Conservation (phyloP, 2,797 vertebrate species). For the Typhlichthys subterraneus region DNA sequence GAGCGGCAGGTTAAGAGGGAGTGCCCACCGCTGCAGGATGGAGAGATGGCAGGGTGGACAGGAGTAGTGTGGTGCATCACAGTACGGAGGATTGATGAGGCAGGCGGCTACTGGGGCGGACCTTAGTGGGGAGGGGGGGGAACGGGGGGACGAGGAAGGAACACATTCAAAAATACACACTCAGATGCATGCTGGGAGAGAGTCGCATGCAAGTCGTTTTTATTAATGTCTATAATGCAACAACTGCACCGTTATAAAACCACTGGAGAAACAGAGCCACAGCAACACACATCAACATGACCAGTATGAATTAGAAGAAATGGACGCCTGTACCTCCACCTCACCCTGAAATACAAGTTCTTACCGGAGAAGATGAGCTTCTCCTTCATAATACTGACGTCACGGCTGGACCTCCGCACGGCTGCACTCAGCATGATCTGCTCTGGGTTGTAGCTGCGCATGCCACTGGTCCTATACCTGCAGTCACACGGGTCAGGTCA, state of each 20-base stretch:
- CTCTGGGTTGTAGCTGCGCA: constrained; percentile 94
- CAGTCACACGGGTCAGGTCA: constrained; percentile 14
- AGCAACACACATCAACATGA: constrained; percentile 11
- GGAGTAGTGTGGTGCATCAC: constrained; percentile 47
- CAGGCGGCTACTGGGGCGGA: constrained; percentile 73
- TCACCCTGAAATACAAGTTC: background rate
- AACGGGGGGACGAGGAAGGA: constrained; percentile 39
- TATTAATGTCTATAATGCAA: too few relatives aligned
- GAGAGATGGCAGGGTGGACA: constrained; percentile 25
- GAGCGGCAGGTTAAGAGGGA: constrained; percentile 24
- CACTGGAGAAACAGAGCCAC: background rate
- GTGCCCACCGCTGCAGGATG: constrained; percentile 25
- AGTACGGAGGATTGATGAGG: constrained; percentile 52
- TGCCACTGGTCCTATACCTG: constrained; percentile 93
- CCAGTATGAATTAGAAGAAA: background rate
- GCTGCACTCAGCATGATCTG: constrained; percentile 98
- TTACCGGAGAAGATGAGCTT: constrained; percentile 98
- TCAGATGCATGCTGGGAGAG: constrained; percentile 64
- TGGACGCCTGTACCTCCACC: background rate
- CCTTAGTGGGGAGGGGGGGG: constrained; percentile 69
- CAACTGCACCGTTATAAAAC: too few relatives aligned
- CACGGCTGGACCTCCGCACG: constrained; percentile 87
- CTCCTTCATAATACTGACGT: constrained; percentile 98
- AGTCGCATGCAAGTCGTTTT: constrained; percentile 37
- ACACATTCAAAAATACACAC: constrained; percentile 47